Conservation (phyloP, 2,113 vertebrate genomes). For the Calyptomena viridis region DNA sequence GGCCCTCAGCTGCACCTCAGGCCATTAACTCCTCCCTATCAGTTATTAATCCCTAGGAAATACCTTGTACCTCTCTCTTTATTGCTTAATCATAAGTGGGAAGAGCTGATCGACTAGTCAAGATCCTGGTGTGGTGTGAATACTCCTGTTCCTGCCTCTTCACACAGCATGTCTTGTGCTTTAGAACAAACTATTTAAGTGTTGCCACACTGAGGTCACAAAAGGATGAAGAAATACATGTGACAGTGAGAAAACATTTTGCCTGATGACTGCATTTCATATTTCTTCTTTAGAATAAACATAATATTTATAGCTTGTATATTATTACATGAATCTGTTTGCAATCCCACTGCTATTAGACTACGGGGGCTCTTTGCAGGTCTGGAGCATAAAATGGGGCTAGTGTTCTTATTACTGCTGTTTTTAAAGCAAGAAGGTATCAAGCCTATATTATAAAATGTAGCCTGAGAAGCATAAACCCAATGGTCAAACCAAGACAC, state of each 20-base stretch:
- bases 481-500: neutral
- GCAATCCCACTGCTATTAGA: neutral
- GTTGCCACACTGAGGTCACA: neutral
- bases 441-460: neutral
- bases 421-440: neutral
- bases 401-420: neutral
- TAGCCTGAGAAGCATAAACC: neutral
- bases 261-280: neutral
- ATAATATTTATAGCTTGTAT: neutral
- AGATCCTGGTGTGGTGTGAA: neutral
- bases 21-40: conserved; percentile 52
- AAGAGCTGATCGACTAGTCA: conserved; percentile 10
- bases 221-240: neutral
- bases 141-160: neutral
- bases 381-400: neutral
- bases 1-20: conserved; percentile 51
- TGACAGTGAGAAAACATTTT: neutral
- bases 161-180: neutral
- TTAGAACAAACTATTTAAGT: neutral
- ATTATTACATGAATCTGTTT: neutral
- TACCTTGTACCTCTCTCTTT: neutral
- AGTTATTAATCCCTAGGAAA: conserved; percentile 58
- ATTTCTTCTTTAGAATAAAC: neutral
- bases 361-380: neutral
- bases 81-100: conserved; percentile 27